These are phyloP conservation scores for Varanus komodoensis DNA, from an alignment of 2,113 vertebrate species.

Conservation along the genomic window DNA sequence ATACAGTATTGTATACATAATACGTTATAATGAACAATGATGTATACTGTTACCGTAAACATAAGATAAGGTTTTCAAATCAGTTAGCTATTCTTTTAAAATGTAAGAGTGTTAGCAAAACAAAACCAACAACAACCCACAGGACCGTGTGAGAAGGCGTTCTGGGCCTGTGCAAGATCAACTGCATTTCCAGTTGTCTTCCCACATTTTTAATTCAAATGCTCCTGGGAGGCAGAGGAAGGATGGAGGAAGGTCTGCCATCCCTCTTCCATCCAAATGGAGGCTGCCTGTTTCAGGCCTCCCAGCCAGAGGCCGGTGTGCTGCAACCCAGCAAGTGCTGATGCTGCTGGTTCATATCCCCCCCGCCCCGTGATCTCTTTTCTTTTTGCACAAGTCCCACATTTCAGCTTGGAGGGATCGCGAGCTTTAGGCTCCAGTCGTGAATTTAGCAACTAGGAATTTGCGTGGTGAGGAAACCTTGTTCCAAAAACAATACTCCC, in stretches of 20 bases:
- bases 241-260: not conserved
- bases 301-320: not conserved
- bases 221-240: conserved; percentile 23
- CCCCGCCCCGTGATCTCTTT: conserved; percentile 62
- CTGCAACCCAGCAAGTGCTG: conserved; percentile 25
- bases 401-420: conserved; percentile 64
- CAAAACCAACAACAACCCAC: not conserved
- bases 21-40: too few relatives aligned
- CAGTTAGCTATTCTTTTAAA: too few relatives aligned
- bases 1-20: too few relatives aligned
- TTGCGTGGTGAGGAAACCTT: not conserved
- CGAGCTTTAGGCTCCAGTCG: conserved; percentile 46
- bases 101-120: not conserved
- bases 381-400: conserved; percentile 49
- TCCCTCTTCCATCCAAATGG: not conserved
- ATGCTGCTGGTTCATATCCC: conserved; percentile 56
- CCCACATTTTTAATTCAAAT: not conserved
- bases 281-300: not conserved
- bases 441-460: conserved; percentile 30
- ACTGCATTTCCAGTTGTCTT: conserved; percentile 1
- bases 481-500: conserved; percentile 58
- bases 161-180: not conserved
- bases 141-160: not conserved
- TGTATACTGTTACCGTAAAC: too few relatives aligned
- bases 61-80: too few relatives aligned